A percentile compares a stretch with the other conserved stretches of the same genome.
These are phyloP conservation scores for Lutjanus campechanus DNA, from an alignment of 2,797 vertebrate genomes.

Conservation along the genomic window DNA sequence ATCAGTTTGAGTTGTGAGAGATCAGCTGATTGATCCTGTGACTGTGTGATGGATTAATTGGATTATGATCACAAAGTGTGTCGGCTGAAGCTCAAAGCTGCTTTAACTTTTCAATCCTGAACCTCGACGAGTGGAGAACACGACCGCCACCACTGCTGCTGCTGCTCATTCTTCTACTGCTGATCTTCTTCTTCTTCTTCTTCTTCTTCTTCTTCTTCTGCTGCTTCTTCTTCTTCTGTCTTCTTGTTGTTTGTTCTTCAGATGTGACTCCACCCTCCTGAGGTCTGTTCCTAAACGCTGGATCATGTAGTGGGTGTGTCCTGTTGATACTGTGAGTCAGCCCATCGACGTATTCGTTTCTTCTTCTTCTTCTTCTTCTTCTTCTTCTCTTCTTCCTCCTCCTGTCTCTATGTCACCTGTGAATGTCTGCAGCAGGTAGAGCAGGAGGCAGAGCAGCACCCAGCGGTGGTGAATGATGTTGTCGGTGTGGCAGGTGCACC, in stretches of 20 bases:
- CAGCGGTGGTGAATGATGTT: not conserved
- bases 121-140: not conserved
- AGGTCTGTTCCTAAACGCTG: no score
- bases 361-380: not conserved
- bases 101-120: slow-evolving; percentile 10
- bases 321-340: no score
- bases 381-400: not conserved
- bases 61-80: slow-evolving; percentile 10
- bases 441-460: not conserved
- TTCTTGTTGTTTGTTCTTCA: no score
- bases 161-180: no score
- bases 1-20: no score
- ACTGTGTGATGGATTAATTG: not conserved
- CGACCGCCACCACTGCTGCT: not conserved
- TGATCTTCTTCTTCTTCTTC: not conserved
- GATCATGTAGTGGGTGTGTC: no score
- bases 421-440: not conserved
- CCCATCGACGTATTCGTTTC: no score
- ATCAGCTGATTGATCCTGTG: not conserved
- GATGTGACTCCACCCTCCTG: not conserved
- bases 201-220: not conserved
- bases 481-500: not conserved
- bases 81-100: not conserved
- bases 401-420: not conserved
- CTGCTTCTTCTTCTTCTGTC: not conserved